phyloP scores from a whole-genome alignment of 2,888 invertebrate genomes.

The Osmoderma eremita region DNA sequence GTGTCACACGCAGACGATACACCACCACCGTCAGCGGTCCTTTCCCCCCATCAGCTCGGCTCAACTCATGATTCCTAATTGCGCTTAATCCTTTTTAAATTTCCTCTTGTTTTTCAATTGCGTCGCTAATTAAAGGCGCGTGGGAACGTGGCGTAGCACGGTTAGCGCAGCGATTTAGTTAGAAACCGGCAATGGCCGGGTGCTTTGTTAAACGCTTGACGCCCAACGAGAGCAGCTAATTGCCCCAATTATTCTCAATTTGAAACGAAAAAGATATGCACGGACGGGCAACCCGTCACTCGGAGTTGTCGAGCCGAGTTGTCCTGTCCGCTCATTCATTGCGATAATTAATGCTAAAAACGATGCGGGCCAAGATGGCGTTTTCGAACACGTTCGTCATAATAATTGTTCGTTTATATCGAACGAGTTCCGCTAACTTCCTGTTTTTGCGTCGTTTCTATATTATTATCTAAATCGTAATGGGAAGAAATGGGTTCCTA shows the following conservation, averaged over 20 bases:
- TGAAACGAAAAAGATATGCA: slow-evolving; percentile 11
- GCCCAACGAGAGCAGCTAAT: slow-evolving; percentile 17
- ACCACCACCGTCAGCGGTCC: slow-evolving; percentile 1
- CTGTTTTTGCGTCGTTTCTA: too few relatives aligned
- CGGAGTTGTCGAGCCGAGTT: neutral
- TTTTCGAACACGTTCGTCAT: neutral
- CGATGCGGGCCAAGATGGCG: too few relatives aligned
- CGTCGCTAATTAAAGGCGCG: slow-evolving; percentile 21
- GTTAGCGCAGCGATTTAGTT: slow-evolving; percentile 17
- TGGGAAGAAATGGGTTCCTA: too few relatives aligned
- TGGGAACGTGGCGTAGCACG: slow-evolving; percentile 3
- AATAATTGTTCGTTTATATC: too few relatives aligned
- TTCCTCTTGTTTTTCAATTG: slow-evolving; percentile 26
- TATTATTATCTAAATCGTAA: too few relatives aligned
- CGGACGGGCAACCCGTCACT: slow-evolving; percentile 1
- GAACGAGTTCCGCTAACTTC: too few relatives aligned
- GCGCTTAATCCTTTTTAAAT: slow-evolving; percentile 17
- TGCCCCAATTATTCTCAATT: slow-evolving; percentile 29
- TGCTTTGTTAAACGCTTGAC: slow-evolving; percentile 17
- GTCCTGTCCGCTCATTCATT: neutral
- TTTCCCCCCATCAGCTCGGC: neutral
- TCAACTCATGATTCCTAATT: slow-evolving; percentile 13
- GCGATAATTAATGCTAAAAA: slow-evolving; percentile 13
- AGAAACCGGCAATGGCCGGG: slow-evolving; percentile 8
- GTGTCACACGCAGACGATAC: slow-evolving; percentile 6